Base-by-base conservation (phyloP, 37 sponge, comb jelly and placozoan genomes). In the Dysidea cf. avara region DNA sequence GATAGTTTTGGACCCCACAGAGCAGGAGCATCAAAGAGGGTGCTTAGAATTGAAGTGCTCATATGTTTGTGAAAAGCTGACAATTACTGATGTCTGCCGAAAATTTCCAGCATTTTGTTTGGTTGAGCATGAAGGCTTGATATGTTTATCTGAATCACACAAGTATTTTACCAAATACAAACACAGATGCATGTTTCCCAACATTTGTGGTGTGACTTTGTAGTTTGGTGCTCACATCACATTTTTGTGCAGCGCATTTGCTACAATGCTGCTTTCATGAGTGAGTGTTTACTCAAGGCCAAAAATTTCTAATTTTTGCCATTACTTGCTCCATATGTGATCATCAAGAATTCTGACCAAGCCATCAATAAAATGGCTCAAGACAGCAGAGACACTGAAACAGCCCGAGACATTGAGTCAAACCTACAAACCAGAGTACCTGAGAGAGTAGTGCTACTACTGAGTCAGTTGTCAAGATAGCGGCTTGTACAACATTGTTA, bases 111-210 rank as follows among this genome's bases (percentile, higher is more conserved):
- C n/a, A n/a, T n/a, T n/a, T n/a, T n/a, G n/a, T n/a, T n/a, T n/a
- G n/a, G n/a, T n/a, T n/a, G n/a, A n/a, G n/a, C n/a, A n/a, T n/a
- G 60, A 33, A 9, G 37, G 46, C 20, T 36, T 1, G 25, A 20
- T 58, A 13, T n/a, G 2, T 56, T 39, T 58, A 25, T 39, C 11
- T 39, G 21, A 56, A 2, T 31, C 57, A 16, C 58, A 58, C 12
- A 32, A 33, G 74, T 72, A 56, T 58, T 34, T 35, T 72, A 72
- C 74, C 61, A 72, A 39, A 17, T 72, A 0, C 74, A 72, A 58
- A 37, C 57, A 16, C 59, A 54, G 25, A 30, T 30, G 38, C 43
- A 30, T 58, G 74, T 72, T 17, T 56, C 59, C 39, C 25, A 72
- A 14, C 21, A 13, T 9, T 12, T n/a, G 14, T 33, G 30, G 22